Evolutionary conservation across 2,797 vertebrate genomes (phyloP).

Genomic region (Sylvilagus floridanus): DNA sequence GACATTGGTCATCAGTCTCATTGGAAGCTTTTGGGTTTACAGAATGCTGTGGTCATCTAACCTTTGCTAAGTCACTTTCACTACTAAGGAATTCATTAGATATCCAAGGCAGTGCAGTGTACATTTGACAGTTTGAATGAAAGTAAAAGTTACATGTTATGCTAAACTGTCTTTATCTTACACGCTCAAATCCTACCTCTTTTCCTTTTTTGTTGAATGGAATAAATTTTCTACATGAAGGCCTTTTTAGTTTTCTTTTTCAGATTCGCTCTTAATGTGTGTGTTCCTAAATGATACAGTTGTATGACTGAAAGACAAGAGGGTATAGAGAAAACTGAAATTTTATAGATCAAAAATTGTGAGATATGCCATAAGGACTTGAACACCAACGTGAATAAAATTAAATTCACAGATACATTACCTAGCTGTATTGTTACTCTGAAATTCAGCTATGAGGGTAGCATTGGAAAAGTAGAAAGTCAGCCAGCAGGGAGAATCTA

Average conservation of each 20-base stretch:
- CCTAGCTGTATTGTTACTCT: neutral
- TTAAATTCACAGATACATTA: neutral
- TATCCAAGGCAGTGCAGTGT: neutral
- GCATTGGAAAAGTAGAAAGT: neutral
- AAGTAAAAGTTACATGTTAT: conserved; percentile 7
- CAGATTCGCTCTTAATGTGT: neutral
- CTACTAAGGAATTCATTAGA: neutral
- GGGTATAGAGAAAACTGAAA: neutral
- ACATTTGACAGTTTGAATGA: neutral
- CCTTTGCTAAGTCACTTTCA: neutral
- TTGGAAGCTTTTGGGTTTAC: neutral
- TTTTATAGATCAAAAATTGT: neutral
- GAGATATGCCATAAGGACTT: neutral
- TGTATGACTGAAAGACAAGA: conserved; percentile 20
- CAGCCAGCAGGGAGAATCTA: neutral
- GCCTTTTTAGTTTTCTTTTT: conserved; percentile 41
- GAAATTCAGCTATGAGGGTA: neutral
- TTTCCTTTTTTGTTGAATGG: conserved; percentile 20
- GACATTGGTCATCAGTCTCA: neutral
- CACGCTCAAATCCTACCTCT: neutral
- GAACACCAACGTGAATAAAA: conserved; percentile 19
- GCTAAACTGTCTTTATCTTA: neutral
- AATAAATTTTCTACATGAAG: neutral
- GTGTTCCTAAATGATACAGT: neutral
- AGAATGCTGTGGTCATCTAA: neutral